phyloP scores from a whole-genome alignment of 2,797 vertebrate species.

The Acanthurus tractus region DNA sequence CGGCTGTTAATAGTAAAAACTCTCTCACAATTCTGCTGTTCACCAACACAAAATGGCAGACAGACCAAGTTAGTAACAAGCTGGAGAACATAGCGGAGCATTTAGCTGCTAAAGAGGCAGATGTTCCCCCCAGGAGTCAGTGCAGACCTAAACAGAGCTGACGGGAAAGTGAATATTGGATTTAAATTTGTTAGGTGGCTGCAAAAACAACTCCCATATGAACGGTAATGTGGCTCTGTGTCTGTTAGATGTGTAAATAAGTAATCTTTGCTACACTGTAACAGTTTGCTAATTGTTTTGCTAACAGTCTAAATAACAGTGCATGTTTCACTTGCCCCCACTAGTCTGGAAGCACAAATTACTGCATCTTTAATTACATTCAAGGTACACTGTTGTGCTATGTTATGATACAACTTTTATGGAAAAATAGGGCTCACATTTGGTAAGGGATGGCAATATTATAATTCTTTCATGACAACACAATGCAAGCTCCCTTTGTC shows the following conservation, averaged over 20 bases:
- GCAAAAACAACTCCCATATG: not conserved
- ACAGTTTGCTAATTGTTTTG: not conserved
- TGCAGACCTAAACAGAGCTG: not conserved
- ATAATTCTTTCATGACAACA: not conserved
- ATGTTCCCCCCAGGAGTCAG: constrained; percentile 3
- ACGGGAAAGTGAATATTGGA: not conserved
- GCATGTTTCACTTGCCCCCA: too few relatives aligned
- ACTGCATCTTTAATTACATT: too few relatives aligned
- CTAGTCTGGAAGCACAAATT: too few relatives aligned
- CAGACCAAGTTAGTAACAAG: not conserved
- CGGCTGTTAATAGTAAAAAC: not conserved
- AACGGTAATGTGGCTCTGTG: not conserved
- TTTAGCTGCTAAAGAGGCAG: not conserved
- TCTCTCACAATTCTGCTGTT: not conserved
- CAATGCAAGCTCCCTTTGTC: constrained; percentile 5
- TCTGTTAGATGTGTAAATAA: not conserved
- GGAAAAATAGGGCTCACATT: too few relatives aligned
- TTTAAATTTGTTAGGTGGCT: not conserved
- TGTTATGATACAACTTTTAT: too few relatives aligned
- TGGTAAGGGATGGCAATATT: too few relatives aligned
- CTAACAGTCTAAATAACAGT: not conserved
- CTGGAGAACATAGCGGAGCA: not conserved
- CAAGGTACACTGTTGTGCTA: too few relatives aligned
- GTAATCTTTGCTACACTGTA: not conserved
- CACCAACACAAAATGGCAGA: not conserved